Evolutionary conservation across 1,140 invertebrate species (phyloP).

Genomic region (Zaprionus ghesquierei): DNA sequence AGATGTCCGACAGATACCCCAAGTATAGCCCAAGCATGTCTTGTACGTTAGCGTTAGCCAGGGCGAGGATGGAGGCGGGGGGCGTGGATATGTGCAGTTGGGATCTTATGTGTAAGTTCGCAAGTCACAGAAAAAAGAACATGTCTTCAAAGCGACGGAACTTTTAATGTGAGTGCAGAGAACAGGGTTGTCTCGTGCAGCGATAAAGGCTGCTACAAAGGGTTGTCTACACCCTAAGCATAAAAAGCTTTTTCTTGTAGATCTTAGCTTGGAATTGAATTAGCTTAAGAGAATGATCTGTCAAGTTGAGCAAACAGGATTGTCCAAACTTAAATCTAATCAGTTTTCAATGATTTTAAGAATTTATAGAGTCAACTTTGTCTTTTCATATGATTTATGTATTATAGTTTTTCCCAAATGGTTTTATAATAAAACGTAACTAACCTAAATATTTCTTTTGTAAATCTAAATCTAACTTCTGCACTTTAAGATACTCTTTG

Average conservation of each 20-base stretch:
- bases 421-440: too few species aligned
- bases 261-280: neutral
- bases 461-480: too few species aligned
- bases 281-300: neutral
- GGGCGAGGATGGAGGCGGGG: too few species aligned
- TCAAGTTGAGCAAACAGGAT: neutral
- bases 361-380: too few species aligned
- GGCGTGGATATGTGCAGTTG: slow-evolving; percentile 2
- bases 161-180: neutral
- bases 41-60: neutral
- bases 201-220: neutral
- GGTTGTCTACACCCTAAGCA: neutral
- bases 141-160: neutral
- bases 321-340: too few species aligned
- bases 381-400: too few species aligned
- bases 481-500: too few species aligned
- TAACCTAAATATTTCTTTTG: too few species aligned
- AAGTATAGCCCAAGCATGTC: slow-evolving; percentile 7
- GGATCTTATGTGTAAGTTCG: neutral
- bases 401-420: too few species aligned
- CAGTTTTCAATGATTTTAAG: too few species aligned
- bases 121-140: neutral
- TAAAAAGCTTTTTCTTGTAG: neutral
- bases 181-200: neutral
- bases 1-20: slow-evolving; percentile 27